phyloP scores from a whole-genome alignment of 2,797 vertebrate species.

The Hemitrygon akajei region DNA sequence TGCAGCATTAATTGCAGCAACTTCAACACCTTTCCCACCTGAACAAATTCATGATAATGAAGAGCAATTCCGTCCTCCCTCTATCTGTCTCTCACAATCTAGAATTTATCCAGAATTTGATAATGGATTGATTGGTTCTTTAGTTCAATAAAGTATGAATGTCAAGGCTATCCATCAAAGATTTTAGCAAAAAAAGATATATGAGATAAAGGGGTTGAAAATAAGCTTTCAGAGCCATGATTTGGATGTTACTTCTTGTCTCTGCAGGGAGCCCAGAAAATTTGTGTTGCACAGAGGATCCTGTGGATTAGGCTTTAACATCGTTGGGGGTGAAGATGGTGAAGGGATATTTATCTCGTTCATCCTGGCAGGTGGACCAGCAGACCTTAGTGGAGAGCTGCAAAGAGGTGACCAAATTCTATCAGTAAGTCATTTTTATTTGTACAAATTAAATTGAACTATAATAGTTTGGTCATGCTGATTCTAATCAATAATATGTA shows the following conservation, averaged over 20 bases:
- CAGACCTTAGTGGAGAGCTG: conserved; percentile 90
- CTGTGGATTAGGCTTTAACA: conserved; percentile 94
- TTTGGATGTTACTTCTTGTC: conserved; percentile 43
- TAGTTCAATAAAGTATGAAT: not conserved
- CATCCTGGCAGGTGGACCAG: conserved; percentile 90
- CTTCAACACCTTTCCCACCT: too few species aligned
- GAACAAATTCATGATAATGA: too few species aligned
- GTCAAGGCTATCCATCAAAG: too few species aligned
- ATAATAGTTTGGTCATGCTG: not conserved
- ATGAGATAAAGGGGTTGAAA: not conserved
- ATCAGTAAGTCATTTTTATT: conserved; percentile 70
- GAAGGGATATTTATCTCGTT: conserved; percentile 98
- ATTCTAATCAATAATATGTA: not conserved
- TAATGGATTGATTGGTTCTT: not conserved
- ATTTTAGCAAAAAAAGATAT: not conserved
- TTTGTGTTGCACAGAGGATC: conserved; percentile 91
- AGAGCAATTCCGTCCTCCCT: too few species aligned
- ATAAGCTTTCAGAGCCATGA: not conserved
- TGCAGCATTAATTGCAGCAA: too few species aligned
- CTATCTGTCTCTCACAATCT: too few species aligned
- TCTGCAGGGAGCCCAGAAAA: conserved; percentile 70
- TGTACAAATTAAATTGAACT: not conserved
- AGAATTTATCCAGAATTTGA: not conserved
- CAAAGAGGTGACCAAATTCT: conserved; percentile 91
- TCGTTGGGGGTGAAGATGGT: conserved; percentile 92